Conservation (phyloP, 1,140 invertebrate genomes). For the Zaprionus ornatus region DNA sequence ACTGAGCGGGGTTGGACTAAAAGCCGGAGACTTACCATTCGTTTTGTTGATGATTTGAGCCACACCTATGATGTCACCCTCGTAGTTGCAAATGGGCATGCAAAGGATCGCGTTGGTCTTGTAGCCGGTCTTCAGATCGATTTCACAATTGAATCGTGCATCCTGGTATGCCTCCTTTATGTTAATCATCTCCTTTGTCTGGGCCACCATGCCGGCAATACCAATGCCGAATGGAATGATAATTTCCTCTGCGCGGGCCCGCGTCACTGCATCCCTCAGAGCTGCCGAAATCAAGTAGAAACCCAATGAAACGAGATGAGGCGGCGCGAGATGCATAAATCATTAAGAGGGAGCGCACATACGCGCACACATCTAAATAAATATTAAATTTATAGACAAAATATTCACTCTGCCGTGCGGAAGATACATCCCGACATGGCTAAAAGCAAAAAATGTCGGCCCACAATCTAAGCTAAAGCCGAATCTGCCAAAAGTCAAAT, state of each 20-base stretch:
- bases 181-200: slow-evolving; percentile 94
- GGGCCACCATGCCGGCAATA: slow-evolving; percentile 94
- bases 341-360: slow-evolving; percentile 44
- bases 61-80: slow-evolving; percentile 97
- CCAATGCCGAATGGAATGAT: slow-evolving; percentile 95
- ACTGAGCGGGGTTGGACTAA: background rate
- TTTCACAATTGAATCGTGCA: slow-evolving; percentile 93
- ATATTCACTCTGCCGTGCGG: slow-evolving; percentile 71
- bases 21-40: slow-evolving; percentile 85
- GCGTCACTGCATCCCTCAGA: slow-evolving; percentile 90
- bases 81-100: slow-evolving; percentile 98
- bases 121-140: slow-evolving; percentile 96
- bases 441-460: slow-evolving; percentile 29
- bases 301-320: slow-evolving; percentile 22
- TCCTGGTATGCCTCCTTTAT: slow-evolving; percentile 95
- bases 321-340: slow-evolving; percentile 32
- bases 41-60: slow-evolving; percentile 99
- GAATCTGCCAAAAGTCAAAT: slow-evolving; percentile 72
- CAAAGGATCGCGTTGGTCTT: slow-evolving; percentile 95
- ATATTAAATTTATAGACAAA: slow-evolving; percentile 74
- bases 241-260: slow-evolving; percentile 91
- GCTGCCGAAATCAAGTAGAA: slow-evolving; percentile 82
- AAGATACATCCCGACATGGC: slow-evolving; percentile 44
- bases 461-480: slow-evolving; percentile 46
- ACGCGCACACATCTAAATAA: slow-evolving; percentile 36